phyloP scores from a whole-genome alignment of 1,140 invertebrate genomes.

The Telenomus remus region DNA sequence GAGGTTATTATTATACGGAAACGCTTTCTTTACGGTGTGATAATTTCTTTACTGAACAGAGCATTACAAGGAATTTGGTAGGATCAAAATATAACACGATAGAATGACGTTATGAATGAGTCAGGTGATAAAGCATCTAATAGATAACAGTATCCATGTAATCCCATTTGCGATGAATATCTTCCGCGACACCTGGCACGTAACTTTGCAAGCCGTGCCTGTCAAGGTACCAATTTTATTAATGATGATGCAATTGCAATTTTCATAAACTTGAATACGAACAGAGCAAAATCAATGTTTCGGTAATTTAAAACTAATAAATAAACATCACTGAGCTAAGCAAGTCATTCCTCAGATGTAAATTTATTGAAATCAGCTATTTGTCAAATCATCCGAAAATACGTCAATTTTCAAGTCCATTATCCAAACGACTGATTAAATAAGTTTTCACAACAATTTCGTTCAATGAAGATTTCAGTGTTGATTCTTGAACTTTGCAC shows the following conservation, averaged over 20 bases:
- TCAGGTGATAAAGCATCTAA: slow-evolving; percentile 11
- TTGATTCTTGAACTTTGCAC: too few species aligned
- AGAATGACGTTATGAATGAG: slow-evolving; percentile 15
- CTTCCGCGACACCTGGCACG: slow-evolving; percentile 39
- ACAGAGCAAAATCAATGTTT: slow-evolving; percentile 29
- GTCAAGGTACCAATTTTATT: slow-evolving; percentile 16
- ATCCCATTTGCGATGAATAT: slow-evolving; percentile 25
- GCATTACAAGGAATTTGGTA: neutral
- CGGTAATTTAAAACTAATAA: slow-evolving; percentile 27
- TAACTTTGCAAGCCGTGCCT: slow-evolving; percentile 26
- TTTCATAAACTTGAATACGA: slow-evolving; percentile 22
- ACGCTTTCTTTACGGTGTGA: neutral
- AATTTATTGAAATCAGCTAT: too few species aligned
- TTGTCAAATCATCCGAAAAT: too few species aligned
- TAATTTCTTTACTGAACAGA: neutral
- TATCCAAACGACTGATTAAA: too few species aligned
- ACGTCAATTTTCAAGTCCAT: too few species aligned
- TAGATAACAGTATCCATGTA: slow-evolving; percentile 26
- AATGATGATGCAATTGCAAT: slow-evolving; percentile 44
- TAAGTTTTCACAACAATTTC: too few species aligned
- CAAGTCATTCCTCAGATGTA: too few species aligned
- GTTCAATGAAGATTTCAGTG: too few species aligned
- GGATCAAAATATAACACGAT: slow-evolving; percentile 13
- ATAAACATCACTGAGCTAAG: neutral
- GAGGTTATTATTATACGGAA: too few species aligned